Conservation (phyloP, 2,797 vertebrate genomes). For the Falco biarmicus region DNA sequence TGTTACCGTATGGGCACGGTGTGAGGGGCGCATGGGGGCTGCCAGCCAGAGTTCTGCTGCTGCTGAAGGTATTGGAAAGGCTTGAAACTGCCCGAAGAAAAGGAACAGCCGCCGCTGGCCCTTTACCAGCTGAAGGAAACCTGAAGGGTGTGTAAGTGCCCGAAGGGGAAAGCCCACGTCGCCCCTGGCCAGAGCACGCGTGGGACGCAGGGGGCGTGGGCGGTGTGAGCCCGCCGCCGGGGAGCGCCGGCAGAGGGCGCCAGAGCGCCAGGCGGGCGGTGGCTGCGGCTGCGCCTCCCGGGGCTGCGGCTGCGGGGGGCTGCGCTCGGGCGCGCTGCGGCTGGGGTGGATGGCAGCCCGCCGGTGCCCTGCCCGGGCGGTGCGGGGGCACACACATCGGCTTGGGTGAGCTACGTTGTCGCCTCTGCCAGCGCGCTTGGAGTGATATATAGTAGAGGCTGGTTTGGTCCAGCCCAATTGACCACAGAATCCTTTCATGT, state of each 20-base stretch:
- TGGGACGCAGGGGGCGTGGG: not conserved
- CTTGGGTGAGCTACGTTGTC: accelerated
- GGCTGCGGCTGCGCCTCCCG: not conserved
- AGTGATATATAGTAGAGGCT: accelerated
- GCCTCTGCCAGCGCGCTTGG: accelerated
- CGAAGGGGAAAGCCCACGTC: accelerated
- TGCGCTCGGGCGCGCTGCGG: no score
- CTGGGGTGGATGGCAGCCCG: no score
- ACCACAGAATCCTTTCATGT: accelerated
- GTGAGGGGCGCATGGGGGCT: accelerated
- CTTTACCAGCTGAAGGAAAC: accelerated
- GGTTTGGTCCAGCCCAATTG: accelerated
- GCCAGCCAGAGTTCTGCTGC: accelerated
- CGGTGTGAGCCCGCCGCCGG: accelerated
- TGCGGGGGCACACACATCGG: accelerated
- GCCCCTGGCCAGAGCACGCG: no score
- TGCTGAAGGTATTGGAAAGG: accelerated
- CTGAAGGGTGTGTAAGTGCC: accelerated
- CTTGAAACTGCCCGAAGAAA: accelerated
- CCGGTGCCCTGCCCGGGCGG: no score
- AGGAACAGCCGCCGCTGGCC: not conserved
- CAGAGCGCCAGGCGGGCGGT: not conserved
- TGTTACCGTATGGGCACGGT: accelerated
- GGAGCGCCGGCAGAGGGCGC: not conserved
- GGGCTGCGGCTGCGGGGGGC: no score